Percentiles rank a stretch among this genome's conserved stretches.
These are phyloP conservation scores for Oreocharis arfaki DNA, from an alignment of 2,113 vertebrate genomes.

Conservation along the genomic window DNA sequence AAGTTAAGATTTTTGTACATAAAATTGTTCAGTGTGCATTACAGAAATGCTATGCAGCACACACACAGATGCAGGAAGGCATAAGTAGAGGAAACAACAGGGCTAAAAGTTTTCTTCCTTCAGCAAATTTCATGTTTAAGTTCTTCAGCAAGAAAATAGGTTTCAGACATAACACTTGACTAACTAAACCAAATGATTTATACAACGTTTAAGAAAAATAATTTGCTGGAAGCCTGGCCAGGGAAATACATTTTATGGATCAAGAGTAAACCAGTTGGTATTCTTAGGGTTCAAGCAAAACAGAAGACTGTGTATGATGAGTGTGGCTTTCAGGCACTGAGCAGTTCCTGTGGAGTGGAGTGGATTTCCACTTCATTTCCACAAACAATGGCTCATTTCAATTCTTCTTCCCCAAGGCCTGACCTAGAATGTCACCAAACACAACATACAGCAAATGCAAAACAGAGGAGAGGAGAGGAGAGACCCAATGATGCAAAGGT, in stretches of 20 bases:
- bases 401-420: not conserved
- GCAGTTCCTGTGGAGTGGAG: not conserved
- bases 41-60: not conserved
- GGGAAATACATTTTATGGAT: not conserved
- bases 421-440: not conserved
- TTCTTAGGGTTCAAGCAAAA: accelerated
- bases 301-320: accelerated
- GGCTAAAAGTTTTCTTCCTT: not conserved
- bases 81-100: not conserved
- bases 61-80: not conserved
- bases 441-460: not conserved
- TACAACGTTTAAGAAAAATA: not conserved
- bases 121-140: not conserved
- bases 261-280: not conserved
- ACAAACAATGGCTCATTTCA: not conserved
- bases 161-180: not conserved
- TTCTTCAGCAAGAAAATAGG: not conserved
- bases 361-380: not conserved
- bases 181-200: not conserved
- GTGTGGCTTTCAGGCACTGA: not conserved
- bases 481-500: not conserved
- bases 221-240: not conserved
- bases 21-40: not conserved
- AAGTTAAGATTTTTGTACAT: not conserved
- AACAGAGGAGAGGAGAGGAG: not conserved